A percentile compares a stretch with the other conserved stretches of the same genome.
These are phyloP conservation scores for Acrocera orbiculus DNA, from an alignment of 2,888 invertebrate genomes.

Conservation along the genomic window DNA sequence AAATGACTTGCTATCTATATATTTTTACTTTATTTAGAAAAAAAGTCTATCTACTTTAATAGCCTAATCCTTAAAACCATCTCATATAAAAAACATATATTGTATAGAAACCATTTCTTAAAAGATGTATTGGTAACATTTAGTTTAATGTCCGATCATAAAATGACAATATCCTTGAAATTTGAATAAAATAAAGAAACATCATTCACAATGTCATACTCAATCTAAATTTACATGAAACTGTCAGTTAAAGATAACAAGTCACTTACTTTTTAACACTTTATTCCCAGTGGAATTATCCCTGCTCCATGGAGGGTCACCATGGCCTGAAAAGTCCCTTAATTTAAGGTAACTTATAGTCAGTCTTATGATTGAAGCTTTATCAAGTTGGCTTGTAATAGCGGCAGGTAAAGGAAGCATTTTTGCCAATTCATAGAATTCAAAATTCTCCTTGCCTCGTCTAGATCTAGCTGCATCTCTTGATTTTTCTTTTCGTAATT, in stretches of 20 bases:
- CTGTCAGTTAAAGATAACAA: too few species aligned
- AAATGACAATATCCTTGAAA: neutral
- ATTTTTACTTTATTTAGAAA: too few species aligned
- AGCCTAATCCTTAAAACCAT: too few species aligned
- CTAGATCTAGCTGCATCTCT: slow-evolving; percentile 82
- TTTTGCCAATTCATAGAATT: slow-evolving; percentile 91
- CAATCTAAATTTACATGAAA: too few species aligned
- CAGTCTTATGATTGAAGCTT: slow-evolving; percentile 89
- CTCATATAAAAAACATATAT: too few species aligned
- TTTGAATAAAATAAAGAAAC: too few species aligned
- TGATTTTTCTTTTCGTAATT: slow-evolving; percentile 84
- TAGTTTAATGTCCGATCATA: neutral
- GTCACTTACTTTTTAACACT: slow-evolving; percentile 57
- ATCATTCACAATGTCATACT: too few species aligned
- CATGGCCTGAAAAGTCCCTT: slow-evolving; percentile 86
- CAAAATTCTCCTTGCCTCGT: slow-evolving; percentile 87
- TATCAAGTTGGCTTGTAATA: slow-evolving; percentile 86
- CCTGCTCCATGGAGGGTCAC: slow-evolving; percentile 89
- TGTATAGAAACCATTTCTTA: too few species aligned
- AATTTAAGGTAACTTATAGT: slow-evolving; percentile 91
- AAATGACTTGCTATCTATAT: too few species aligned
- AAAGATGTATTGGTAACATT: too few species aligned
- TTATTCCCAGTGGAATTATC: slow-evolving; percentile 64
- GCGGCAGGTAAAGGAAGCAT: slow-evolving; percentile 82
- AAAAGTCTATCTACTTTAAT: too few species aligned